A percentile compares a stretch with the other conserved stretches of the same genome.
These are phyloP conservation scores for Melanaphis sacchari DNA, from an alignment of 1,140 invertebrate genomes.

Conservation along the genomic window DNA sequence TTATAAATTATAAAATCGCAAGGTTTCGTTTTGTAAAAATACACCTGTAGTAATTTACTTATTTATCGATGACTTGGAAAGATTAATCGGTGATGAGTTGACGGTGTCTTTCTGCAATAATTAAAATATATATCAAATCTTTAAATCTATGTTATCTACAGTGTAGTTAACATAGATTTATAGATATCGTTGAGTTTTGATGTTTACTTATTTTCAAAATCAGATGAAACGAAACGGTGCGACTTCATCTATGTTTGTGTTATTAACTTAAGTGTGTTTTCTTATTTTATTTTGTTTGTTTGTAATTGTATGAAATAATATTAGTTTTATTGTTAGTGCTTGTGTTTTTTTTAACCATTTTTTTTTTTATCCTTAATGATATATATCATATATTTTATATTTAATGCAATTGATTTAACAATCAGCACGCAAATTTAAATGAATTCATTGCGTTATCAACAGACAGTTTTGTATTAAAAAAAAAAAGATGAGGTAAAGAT, in stretches of 20 bases:
- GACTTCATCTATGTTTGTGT: background rate
- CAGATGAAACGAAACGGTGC: background rate
- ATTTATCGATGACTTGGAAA: background rate
- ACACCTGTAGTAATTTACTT: background rate
- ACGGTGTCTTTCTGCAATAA: background rate
- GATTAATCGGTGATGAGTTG: background rate
- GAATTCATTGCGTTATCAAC: background rate
- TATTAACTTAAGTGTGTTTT: background rate
- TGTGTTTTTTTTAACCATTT: slow-evolving; percentile 33
- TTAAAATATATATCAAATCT: background rate
- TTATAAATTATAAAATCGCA: background rate
- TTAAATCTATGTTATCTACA: background rate
- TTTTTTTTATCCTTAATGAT: background rate
- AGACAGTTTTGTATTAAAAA: background rate
- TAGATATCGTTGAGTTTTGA: background rate
- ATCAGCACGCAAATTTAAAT: background rate
- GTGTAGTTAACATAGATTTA: background rate
- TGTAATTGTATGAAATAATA: slow-evolving; percentile 17
- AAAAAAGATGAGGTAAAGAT: background rate
- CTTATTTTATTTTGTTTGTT: background rate
- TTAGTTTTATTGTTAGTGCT: background rate
- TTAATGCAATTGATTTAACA: background rate
- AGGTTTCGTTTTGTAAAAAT: background rate
- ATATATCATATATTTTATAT: background rate
- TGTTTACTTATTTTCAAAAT: background rate